phyloP scores from a whole-genome alignment of 2,888 invertebrate genomes.

The Orthosia cruda region DNA sequence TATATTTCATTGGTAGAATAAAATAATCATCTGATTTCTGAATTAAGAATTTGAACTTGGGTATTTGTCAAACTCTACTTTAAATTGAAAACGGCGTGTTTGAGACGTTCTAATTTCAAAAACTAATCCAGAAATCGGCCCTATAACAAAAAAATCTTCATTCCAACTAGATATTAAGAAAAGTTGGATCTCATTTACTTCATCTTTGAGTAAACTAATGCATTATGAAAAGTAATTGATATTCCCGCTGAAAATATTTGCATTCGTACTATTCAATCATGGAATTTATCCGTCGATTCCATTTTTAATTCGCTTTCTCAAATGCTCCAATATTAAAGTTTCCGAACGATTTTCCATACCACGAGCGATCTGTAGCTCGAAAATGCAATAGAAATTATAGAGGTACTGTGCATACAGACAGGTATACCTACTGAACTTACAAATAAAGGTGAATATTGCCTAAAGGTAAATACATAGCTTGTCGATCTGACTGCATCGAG shows the following conservation, averaged over 20 bases:
- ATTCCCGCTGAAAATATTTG: conserved; percentile 8
- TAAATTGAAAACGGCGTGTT: too few species aligned
- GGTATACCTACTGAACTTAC: neutral
- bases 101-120: too few species aligned
- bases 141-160: too few species aligned
- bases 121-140: too few species aligned
- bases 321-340: conserved; percentile 20
- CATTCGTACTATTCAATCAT: conserved; percentile 37
- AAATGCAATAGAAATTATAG: conserved; percentile 24
- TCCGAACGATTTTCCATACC: conserved; percentile 5
- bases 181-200: neutral
- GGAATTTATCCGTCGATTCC: conserved; percentile 24
- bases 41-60: too few species aligned
- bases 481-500: conserved; percentile 14
- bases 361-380: conserved; percentile 12
- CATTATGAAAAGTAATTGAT: neutral
- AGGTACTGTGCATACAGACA: too few species aligned
- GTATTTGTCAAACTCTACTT: too few species aligned
- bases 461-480: neutral
- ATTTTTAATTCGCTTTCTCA: conserved; percentile 23
- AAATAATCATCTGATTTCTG: too few species aligned
- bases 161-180: neutral
- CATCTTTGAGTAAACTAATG: neutral
- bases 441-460: conserved; percentile 15
- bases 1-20: too few species aligned